Evolutionary conservation across 2,113 vertebrate genomes (phyloP).

Genomic region (Ahaetulla prasina): DNA sequence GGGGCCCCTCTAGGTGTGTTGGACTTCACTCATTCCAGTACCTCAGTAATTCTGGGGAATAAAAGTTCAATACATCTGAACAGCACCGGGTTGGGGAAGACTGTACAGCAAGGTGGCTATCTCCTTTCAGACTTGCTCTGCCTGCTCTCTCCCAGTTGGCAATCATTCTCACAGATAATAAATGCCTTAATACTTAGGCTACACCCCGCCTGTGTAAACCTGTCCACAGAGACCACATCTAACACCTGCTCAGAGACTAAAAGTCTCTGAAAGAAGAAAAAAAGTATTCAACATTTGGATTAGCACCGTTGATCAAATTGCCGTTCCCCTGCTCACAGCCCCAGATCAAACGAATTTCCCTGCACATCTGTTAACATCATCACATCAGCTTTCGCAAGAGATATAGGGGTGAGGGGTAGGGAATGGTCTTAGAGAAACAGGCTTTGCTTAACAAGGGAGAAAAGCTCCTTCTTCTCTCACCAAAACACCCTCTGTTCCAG

Average conservation of each 20-base stretch:
- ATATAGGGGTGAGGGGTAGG: conserved; percentile 32
- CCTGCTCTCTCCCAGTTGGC: not conserved
- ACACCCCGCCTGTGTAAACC: conserved; percentile 23
- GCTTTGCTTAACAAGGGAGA: conserved; percentile 35
- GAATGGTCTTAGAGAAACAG: conserved; percentile 41
- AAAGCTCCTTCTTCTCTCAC: conserved; percentile 49
- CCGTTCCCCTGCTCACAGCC: conserved; percentile 7
- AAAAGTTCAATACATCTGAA: not conserved
- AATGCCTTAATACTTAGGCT: not conserved
- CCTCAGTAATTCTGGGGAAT: not conserved
- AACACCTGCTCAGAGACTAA: conserved; percentile 39
- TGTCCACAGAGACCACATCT: conserved; percentile 3
- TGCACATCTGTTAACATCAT: conserved; percentile 54
- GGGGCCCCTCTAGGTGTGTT: not conserved
- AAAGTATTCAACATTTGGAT: conserved; percentile 35
- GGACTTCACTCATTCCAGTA: not conserved
- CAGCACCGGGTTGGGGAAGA: not conserved
- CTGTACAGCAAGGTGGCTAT: not conserved
- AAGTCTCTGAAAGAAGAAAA: conserved; percentile 16
- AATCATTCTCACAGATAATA: not conserved
- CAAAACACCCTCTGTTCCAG: conserved; percentile 38
- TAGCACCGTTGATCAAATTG: conserved; percentile 39
- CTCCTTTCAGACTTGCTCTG: not conserved
- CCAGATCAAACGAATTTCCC: conserved; percentile 51
- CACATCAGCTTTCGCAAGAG: conserved; percentile 44